Evolutionary conservation across 2,888 invertebrate genomes (phyloP), one percentile per base, ranked within the genome.

Genomic region (Rugalucina vietnamica): DNA sequence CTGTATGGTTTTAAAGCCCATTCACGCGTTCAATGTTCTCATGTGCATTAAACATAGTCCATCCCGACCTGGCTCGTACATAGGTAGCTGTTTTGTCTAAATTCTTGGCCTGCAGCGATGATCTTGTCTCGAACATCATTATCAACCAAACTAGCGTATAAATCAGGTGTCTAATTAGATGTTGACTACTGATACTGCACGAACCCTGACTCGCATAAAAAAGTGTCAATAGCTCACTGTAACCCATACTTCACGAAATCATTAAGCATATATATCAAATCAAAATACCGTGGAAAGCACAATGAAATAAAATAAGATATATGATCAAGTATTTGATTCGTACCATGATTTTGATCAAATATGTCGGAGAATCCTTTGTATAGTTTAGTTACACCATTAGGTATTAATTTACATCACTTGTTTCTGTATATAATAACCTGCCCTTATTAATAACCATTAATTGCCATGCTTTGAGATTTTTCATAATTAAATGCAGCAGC

Each of bases 381-480:
- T 37, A 79, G 60, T 79, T 69, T 74, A 60, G 24, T 60, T 60
- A 60, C 54, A 29, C 60, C 27, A 60, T 36, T 76, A 49, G 29
- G 50, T 72, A 79, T 85, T 85, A 74, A 72, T 73, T 85, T 79
- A 82, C 85, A 82, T 81, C 81, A 82, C 82, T 82, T 60, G 29
- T 60, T 27, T 60, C 29, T 8, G 5, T 60, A 12, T 1, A 60
- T 60, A 29, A 60, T 60, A 29, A 27, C 29, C 12, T 8, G 4
- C 27, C 8, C 3, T 21, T n/a, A n/a, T n/a, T n/a, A n/a, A n/a
- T n/a, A n/a, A n/a, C n/a, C n/a, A 60, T 60, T 60, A 60, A 60
- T 18, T 29, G 5, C 60, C 29, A 60, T 27, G 60, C 60, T 60
- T 60, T 60, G 60, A 60, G 60, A 24, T 60, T 60, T 60, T 29